Conservation (phyloP, 2,888 invertebrate species). For the Zaprionus lineosus region DNA sequence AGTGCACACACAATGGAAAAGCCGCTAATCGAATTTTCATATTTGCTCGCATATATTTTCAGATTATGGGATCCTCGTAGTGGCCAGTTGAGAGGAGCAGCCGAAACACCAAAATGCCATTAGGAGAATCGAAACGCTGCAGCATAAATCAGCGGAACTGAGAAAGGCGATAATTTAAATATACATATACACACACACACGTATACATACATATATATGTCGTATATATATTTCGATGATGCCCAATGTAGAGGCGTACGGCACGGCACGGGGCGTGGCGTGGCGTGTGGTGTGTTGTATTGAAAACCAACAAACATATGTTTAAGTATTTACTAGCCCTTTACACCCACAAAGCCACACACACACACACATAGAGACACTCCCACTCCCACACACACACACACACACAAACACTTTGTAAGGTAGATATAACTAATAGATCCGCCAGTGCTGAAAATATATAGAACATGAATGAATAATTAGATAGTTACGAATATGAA, state of each 20-base stretch:
- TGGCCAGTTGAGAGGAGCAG: slow-evolving; percentile 51
- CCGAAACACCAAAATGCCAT: slow-evolving; percentile 24
- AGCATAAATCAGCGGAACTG: slow-evolving; percentile 58
- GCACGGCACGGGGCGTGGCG: too few relatives aligned
- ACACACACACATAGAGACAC: too few relatives aligned
- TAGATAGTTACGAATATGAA: slow-evolving; percentile 31
- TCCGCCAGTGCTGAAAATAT: slow-evolving; percentile 39
- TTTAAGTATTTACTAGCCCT: slow-evolving; percentile 22
- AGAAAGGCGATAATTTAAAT: slow-evolving; percentile 63
- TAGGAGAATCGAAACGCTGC: slow-evolving; percentile 45
- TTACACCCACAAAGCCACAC: too few relatives aligned
- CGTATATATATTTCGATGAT: slow-evolving; percentile 8
- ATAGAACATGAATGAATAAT: slow-evolving; percentile 32
- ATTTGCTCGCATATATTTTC: slow-evolving; percentile 56
- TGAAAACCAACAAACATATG: slow-evolving; percentile 21
- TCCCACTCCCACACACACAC: too few relatives aligned
- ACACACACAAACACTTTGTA: too few relatives aligned
- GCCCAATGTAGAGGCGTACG: slow-evolving; percentile 23
- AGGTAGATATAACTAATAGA: slow-evolving; percentile 41
- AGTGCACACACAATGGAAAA: slow-evolving; percentile 31
- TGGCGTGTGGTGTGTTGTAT: too few relatives aligned
- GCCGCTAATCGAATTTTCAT: slow-evolving; percentile 69
- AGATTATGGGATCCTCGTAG: slow-evolving; percentile 64
- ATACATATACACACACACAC: too few relatives aligned
- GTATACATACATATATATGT: too few relatives aligned